Conservation (phyloP, 2,888 invertebrate species). For the Mamestra brassicae region DNA sequence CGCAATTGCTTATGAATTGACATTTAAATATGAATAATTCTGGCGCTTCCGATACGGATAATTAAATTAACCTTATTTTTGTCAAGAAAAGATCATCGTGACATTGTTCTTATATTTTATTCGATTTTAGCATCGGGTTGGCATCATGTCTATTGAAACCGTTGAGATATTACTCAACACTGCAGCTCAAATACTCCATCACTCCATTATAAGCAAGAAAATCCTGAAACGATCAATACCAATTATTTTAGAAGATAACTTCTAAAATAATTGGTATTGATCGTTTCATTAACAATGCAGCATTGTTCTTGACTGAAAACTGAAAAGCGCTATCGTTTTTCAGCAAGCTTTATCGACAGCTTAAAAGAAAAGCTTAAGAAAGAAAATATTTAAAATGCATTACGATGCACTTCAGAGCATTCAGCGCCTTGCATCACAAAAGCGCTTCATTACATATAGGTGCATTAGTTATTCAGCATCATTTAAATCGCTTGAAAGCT, state of each 20-base stretch:
- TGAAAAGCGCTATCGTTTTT: neutral
- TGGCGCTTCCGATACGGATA: neutral
- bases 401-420: constrained; percentile 7
- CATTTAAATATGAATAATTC: constrained; percentile 33
- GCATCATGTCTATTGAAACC: neutral
- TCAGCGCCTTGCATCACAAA: constrained; percentile 12
- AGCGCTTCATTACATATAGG: neutral
- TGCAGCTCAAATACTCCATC: neutral
- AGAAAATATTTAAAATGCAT: constrained; percentile 17
- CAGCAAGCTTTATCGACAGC: neutral
- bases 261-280: too few relatives aligned
- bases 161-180: neutral
- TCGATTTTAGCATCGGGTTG: neutral
- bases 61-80: neutral
- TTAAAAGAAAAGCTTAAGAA: neutral
- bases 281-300: neutral
- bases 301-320: neutral
- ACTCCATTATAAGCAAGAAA: neutral
- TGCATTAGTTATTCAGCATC: constrained; percentile 19
- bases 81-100: neutral
- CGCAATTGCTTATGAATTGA: constrained; percentile 19
- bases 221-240: neutral
- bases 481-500: constrained; percentile 16
- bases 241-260: neutral
- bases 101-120: neutral